phyloP scores from a whole-genome alignment of 2,888 invertebrate genomes.

The Calephelis perditalis region DNA sequence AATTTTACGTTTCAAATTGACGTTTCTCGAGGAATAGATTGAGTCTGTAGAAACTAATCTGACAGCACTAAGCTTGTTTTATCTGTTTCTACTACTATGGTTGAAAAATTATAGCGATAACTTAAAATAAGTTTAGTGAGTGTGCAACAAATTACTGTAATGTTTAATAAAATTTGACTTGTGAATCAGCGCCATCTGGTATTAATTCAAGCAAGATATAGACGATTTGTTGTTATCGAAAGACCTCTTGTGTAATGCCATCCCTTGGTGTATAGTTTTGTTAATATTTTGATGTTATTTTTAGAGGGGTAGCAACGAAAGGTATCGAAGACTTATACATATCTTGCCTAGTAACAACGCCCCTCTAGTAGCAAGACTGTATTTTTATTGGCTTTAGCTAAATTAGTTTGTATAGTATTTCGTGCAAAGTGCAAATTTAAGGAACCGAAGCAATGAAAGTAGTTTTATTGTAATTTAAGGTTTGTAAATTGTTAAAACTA shows the following conservation, averaged over 20 bases:
- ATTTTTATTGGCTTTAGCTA: slow-evolving; percentile 41
- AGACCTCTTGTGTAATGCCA: background rate
- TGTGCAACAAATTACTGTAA: no score
- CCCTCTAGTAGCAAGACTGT: slow-evolving; percentile 34
- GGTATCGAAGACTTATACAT: slow-evolving; percentile 16
- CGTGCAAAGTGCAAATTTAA: slow-evolving; percentile 45
- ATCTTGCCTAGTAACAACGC: slow-evolving; percentile 23
- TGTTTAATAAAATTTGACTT: no score
- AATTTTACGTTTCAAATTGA: no score
- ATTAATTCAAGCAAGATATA: no score
- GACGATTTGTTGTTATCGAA: no score
- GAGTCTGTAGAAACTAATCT: no score
- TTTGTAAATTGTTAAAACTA: slow-evolving; percentile 7
- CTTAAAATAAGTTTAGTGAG: no score
- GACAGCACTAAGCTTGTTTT: no score
- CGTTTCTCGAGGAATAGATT: no score
- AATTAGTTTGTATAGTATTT: slow-evolving; percentile 30
- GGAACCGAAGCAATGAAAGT: slow-evolving; percentile 55
- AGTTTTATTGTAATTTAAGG: slow-evolving; percentile 28
- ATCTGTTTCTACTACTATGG: no score
- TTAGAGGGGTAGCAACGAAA: slow-evolving; percentile 17
- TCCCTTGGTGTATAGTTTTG: background rate
- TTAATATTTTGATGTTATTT: slow-evolving; percentile 13
- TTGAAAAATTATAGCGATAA: no score
- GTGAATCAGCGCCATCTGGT: no score